Evolutionary conservation across 2,888 invertebrate species (phyloP).

Genomic region (Orthosia gracilis): DNA sequence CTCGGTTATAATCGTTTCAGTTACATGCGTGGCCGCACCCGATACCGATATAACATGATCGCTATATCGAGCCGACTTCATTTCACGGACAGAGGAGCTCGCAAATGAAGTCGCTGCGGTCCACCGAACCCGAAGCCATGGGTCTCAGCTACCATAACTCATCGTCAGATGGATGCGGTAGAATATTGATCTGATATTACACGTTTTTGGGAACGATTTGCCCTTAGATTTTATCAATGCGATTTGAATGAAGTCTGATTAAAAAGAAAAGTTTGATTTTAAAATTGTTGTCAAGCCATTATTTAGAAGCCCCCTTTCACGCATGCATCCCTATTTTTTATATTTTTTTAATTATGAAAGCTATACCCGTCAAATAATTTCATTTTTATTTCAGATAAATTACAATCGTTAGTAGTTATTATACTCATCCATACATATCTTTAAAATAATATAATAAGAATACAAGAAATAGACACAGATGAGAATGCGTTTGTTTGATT

Average conservation of each 20-base stretch:
- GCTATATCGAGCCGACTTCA: constrained; percentile 86
- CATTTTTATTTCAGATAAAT: no score
- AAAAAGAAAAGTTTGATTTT: neutral
- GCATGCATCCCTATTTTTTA: no score
- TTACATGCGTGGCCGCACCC: constrained; percentile 65
- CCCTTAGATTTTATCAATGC: neutral
- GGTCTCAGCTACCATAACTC: constrained; percentile 57
- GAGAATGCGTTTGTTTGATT: no score
- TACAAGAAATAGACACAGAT: no score
- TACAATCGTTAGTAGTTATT: no score
- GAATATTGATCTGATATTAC: neutral
- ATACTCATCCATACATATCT: no score
- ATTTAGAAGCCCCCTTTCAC: no score
- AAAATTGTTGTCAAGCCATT: neutral
- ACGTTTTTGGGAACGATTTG: neutral
- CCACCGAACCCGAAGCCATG: constrained; percentile 79
- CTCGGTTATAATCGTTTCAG: constrained; percentile 66
- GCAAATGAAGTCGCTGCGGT: constrained; percentile 90
- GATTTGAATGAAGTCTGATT: neutral
- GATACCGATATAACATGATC: constrained; percentile 75
- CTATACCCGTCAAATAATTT: no score
- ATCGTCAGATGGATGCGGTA: constrained; percentile 72
- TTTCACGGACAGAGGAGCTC: constrained; percentile 90
- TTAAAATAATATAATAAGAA: no score
- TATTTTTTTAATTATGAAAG: no score